Base-by-base conservation (phyloP, 2,113 vertebrate species). In the Synchiropus splendidus region DNA sequence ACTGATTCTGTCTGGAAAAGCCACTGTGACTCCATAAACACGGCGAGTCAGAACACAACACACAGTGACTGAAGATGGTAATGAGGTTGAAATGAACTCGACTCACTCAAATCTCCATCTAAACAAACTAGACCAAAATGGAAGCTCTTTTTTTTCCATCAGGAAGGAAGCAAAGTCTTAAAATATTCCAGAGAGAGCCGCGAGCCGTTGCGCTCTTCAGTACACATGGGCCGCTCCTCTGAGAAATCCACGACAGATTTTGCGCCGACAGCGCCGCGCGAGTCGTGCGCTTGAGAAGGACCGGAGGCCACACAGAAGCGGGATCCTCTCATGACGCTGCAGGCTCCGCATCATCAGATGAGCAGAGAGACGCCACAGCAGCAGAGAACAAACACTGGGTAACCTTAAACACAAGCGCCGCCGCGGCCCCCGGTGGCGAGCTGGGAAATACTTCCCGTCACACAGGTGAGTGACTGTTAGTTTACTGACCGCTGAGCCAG, bases 361-460 rank as follows among this genome's bases (percentile, higher is more conserved):
- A 27, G 21, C 21, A 27, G 4, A 27, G 21, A 27, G 8, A 27
- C 21, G 4, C 21, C 21, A 27, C 21, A 27, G 21, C 21, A 27
- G 53, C 33, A 16, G n/a, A 31, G 32, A 9, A 36, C 21, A 27
- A 27, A 8, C 21, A 64, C 69, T 27, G 8, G 16, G 39, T 74
- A 78, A 81, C 75, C 66, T 83, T 76, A 80, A 83, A 80, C 65
- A 80, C 64, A 74, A 75, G 64, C 74, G 53, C n/a, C n/a, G n/a
- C n/a, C 66, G 2, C 34, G 42, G 51, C 46, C 53, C 68, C 67
- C 63, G 51, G 27, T 59, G 80, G 79, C 75, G 21, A 27, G 21
- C 8, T 8, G 4, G 21, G 8, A 85, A 79, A 79, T 76, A 81
- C 83, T 85, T 79, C 36, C 79, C 79, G 79, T 80, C 79, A 82